Evolutionary conservation across 2,113 vertebrate species (phyloP).

Genomic region (Gorsachius goisagi): DNA sequence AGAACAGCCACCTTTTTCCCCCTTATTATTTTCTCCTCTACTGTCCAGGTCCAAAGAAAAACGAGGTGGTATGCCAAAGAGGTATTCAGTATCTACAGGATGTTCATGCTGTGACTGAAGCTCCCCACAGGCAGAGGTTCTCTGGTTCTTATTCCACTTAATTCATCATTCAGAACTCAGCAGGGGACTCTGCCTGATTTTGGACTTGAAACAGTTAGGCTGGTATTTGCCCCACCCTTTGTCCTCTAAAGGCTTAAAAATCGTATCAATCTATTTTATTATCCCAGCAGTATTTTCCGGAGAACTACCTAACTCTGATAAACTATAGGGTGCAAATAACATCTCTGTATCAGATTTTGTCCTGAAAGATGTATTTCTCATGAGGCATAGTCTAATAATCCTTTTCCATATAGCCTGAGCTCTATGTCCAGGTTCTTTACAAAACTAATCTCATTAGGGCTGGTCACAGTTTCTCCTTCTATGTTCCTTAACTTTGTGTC

Average conservation of each 20-base stretch:
- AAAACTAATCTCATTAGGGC: background rate
- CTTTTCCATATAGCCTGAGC: background rate
- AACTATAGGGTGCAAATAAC: constrained; percentile 42
- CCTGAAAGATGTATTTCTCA: background rate
- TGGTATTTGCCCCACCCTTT: constrained; percentile 47
- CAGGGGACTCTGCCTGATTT: constrained; percentile 48
- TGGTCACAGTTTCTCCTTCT: background rate
- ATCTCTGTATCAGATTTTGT: constrained; percentile 44
- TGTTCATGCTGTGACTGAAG: constrained; percentile 66
- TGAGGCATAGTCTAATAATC: background rate
- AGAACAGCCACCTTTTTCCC: background rate
- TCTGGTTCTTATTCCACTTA: constrained; percentile 68
- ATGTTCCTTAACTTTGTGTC: background rate
- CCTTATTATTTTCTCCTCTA: constrained; percentile 44
- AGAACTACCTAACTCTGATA: background rate
- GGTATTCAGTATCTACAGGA: constrained; percentile 64
- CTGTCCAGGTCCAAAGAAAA: constrained; percentile 58
- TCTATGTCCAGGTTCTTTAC: background rate
- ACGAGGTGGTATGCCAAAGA: constrained; percentile 64
- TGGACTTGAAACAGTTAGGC: constrained; percentile 55
- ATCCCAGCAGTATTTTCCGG: background rate
- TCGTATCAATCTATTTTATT: constrained; percentile 54
- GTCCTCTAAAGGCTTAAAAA: constrained; percentile 28
- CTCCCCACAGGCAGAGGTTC: constrained; percentile 62
- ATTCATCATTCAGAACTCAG: constrained; percentile 64